Evolutionary conservation across 2,113 vertebrate genomes (phyloP), one percentile per base, ranked within the genome.

Genomic region (Burhinus oedicnemus): DNA sequence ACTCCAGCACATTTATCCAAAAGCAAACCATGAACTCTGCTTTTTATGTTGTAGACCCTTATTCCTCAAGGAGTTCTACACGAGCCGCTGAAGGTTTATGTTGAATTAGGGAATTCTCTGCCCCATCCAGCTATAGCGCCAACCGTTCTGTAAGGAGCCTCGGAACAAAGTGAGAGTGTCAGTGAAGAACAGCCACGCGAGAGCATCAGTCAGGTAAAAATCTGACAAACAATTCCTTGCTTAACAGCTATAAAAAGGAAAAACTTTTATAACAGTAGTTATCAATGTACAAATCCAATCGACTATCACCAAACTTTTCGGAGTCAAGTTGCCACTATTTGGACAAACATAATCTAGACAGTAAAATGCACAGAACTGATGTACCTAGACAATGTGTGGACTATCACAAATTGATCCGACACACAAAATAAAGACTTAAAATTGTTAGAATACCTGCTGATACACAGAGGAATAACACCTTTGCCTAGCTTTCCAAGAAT

Each of bases 141-240:
- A 26, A 40, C 9, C 19, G 5, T 32, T 42, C 21, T 40, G 18
- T 27, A 61, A 62, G 5, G 15, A 30, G 14, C 5, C 40, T 76
- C 1, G 1, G 25, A 90, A 57, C 12, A 44, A 21, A 40, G 34
- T 1, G 19, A 70, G n/a, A 83, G 34, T 8, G 1, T 4, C 60
- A 45, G 11, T 2, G 23, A 68, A 38, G 13, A 94, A 60, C 6
- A 38, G 6, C 11, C 19, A 58, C 0, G 0, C 3, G 9, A 71
- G 51, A 79, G 18, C 32, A 75, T 26, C 23, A 62, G 45, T 29
- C 74, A 34, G 45, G 32, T 55, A 60, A 83, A 89, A 91, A 32
- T 32, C 44, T 47, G 20, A 58, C 44, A 38, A 66, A 40, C 4
- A 16, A 44, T 57, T 70, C 15, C 8, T 38, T 74, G 12, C 7